phyloP scores from a whole-genome alignment of 2,113 vertebrate genomes.

The Natator depressus region DNA sequence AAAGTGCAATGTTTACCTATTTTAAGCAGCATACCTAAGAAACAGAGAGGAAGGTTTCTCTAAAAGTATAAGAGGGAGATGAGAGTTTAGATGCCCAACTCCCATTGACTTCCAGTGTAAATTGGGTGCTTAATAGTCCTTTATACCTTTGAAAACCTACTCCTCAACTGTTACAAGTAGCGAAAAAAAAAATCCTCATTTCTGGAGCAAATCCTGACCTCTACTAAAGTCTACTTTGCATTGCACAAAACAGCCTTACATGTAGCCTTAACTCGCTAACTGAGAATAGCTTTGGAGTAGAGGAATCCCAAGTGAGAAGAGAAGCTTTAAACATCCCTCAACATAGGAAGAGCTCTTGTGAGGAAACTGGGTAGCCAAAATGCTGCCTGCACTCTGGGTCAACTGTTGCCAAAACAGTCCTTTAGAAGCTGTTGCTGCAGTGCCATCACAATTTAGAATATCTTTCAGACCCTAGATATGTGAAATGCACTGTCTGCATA shows the following conservation, averaged over 20 bases:
- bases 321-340: background rate
- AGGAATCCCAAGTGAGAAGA: background rate
- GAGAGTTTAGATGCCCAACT: background rate
- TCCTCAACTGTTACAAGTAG: background rate
- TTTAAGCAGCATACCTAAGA: background rate
- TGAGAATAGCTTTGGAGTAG: background rate
- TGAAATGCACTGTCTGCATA: background rate
- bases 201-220: background rate
- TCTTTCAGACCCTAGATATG: background rate
- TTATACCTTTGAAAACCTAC: background rate
- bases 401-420: background rate
- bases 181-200: background rate
- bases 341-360: background rate
- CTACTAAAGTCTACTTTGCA: background rate
- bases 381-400: background rate
- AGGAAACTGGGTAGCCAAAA: background rate
- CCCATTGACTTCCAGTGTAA: background rate
- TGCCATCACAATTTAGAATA: too few relatives aligned
- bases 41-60: background rate
- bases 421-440: background rate
- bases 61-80: background rate
- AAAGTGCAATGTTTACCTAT: background rate
- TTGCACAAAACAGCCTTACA: background rate
- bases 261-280: background rate
- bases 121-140: background rate